Conservation (phyloP, 2,797 vertebrate species). For the Erpetoichthys calabaricus region DNA sequence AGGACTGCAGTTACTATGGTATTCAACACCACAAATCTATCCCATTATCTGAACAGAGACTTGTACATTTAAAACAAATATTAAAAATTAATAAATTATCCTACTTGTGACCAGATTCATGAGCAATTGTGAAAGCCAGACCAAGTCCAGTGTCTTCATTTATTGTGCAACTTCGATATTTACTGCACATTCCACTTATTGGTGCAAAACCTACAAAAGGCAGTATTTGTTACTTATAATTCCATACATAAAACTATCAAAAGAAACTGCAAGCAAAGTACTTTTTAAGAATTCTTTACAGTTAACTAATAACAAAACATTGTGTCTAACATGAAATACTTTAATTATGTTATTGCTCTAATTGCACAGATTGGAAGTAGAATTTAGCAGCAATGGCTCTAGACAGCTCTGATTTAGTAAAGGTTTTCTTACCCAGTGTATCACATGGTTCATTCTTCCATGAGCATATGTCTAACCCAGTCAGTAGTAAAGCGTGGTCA, state of each 20-base stretch:
- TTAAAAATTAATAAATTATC: slow-evolving; percentile 18
- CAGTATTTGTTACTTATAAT: too few relatives aligned
- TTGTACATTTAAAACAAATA: background rate
- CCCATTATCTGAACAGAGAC: background rate
- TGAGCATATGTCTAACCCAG: slow-evolving; percentile 92
- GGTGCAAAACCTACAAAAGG: slow-evolving; percentile 80
- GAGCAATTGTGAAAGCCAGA: slow-evolving; percentile 90
- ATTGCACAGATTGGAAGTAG: too few relatives aligned
- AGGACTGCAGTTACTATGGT: background rate
- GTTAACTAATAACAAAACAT: too few relatives aligned
- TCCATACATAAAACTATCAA: too few relatives aligned
- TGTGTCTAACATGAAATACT: too few relatives aligned
- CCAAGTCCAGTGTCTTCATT: slow-evolving; percentile 95
- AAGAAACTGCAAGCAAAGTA: too few relatives aligned
- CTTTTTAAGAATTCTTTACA: too few relatives aligned
- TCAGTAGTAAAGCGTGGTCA: slow-evolving; percentile 87
- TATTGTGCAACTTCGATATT: slow-evolving; percentile 93
- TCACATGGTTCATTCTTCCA: slow-evolving; percentile 97
- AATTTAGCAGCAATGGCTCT: too few relatives aligned
- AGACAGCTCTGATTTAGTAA: slow-evolving; percentile 1
- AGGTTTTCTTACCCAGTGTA: slow-evolving; percentile 64
- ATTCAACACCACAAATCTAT: background rate
- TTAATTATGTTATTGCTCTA: too few relatives aligned
- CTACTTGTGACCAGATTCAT: slow-evolving; percentile 97
- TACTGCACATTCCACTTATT: slow-evolving; percentile 97